A percentile compares a stretch with the other conserved stretches of the same genome.
Evolutionary conservation across 2,888 invertebrate genomes (phyloP).

Genomic region (Sepiola atlantica): DNA sequence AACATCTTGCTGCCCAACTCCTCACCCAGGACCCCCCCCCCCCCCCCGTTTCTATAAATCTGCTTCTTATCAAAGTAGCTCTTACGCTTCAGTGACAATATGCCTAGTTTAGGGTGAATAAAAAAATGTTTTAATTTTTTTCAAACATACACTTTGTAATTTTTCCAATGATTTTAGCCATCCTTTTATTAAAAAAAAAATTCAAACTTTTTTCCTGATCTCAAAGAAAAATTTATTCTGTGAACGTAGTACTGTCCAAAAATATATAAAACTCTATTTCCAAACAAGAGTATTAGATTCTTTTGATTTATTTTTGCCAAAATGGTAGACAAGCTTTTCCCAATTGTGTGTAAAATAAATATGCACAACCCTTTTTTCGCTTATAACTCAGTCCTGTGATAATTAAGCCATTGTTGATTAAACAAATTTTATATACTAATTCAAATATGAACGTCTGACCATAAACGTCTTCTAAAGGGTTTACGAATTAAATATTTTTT

Average conservation of each 20-base stretch:
- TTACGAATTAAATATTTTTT: conserved; percentile 5
- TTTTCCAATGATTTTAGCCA: not conserved
- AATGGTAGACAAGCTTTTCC: not conserved
- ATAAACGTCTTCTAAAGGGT: not conserved
- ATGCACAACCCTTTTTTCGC: too few species aligned
- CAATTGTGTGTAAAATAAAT: not conserved
- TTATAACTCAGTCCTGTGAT: not conserved
- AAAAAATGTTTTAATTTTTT: too few species aligned
- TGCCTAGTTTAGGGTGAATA: too few species aligned
- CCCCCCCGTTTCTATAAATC: too few species aligned
- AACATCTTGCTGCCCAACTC: too few species aligned
- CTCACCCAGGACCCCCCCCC: too few species aligned
- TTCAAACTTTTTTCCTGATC: not conserved
- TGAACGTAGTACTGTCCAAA: not conserved
- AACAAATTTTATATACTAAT: not conserved
- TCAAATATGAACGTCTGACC: not conserved
- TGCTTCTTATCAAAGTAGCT: too few species aligned
- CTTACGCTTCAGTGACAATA: too few species aligned
- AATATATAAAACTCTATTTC: not conserved
- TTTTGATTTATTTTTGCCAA: not conserved
- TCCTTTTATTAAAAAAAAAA: not conserved
- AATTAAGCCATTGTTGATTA: not conserved
- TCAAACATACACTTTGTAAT: not conserved
- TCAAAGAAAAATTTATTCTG: not conserved
- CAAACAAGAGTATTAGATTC: not conserved